Evolutionary conservation across 2,888 invertebrate genomes (phyloP).

Genomic region (Catotricha subobsoleta): DNA sequence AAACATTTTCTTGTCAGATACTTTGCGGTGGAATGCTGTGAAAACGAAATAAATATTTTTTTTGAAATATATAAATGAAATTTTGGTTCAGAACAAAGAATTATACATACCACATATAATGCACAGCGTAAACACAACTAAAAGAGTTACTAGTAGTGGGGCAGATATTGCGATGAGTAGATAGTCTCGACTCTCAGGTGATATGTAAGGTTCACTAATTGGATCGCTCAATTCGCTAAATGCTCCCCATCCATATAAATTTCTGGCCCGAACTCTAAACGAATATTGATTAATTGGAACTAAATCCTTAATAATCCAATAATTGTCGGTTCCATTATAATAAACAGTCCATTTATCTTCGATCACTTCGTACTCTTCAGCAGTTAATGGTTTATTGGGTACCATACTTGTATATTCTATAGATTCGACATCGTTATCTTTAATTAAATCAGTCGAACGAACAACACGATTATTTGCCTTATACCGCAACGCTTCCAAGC

Average conservation of each 20-base stretch:
- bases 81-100: background rate
- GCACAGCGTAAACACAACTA: constrained; percentile 1
- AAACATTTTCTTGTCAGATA: constrained; percentile 50
- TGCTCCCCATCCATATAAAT: constrained; percentile 65
- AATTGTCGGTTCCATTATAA: constrained; percentile 64
- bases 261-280: constrained; percentile 62
- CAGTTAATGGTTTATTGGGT: constrained; percentile 27
- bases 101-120: constrained; percentile 4
- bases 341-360: constrained; percentile 41
- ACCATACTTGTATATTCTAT: constrained; percentile 21
- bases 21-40: constrained; percentile 43
- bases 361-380: constrained; percentile 36
- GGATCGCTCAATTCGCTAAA: constrained; percentile 49
- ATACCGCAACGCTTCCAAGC: constrained; percentile 48
- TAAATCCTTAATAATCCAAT: constrained; percentile 59
- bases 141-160: constrained; percentile 32
- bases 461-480: constrained; percentile 14
- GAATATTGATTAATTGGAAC: constrained; percentile 40
- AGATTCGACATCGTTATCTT: background rate
- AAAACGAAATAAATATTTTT: constrained; percentile 10
- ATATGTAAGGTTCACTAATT: constrained; percentile 24
- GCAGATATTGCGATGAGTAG: constrained; percentile 45
- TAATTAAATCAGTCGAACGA: constrained; percentile 10
- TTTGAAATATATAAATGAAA: constrained; percentile 2
- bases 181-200: constrained; percentile 23